These are phyloP conservation scores for Penaeus monodon DNA, from an alignment of 2,888 invertebrate species.

Conservation along the genomic window DNA sequence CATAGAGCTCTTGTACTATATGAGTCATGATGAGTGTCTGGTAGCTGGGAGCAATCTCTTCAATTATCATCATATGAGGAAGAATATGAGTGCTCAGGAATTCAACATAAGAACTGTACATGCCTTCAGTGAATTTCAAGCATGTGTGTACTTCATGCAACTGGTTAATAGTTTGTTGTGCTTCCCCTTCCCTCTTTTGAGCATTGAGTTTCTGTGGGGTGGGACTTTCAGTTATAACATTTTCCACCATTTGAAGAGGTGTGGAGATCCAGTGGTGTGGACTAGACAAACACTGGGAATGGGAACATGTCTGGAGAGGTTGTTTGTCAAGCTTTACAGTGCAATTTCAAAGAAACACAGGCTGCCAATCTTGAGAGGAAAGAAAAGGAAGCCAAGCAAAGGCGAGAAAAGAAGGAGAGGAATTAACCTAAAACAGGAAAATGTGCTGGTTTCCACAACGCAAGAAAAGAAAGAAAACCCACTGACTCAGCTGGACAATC, in stretches of 20 bases:
- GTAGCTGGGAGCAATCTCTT: conserved; percentile 41
- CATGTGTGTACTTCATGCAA: conserved; percentile 53
- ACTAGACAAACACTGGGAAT: conserved; percentile 26
- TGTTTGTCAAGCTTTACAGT: conserved; percentile 28
- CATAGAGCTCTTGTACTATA: conserved; percentile 16
- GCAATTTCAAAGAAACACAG: conserved; percentile 3
- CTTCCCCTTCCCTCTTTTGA: conserved; percentile 53
- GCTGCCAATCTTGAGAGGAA: background rate
- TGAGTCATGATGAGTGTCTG: conserved; percentile 39
- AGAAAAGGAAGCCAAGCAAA: background rate
- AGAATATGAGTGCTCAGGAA: background rate
- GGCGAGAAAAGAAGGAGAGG: too few species aligned
- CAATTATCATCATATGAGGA: conserved; percentile 32
- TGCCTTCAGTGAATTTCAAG: conserved; percentile 62
- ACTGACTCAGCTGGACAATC: background rate
- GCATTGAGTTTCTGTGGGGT: conserved; percentile 61
- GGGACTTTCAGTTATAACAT: conserved; percentile 63
- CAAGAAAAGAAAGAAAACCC: background rate
- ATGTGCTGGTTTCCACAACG: too few species aligned
- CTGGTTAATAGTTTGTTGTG: conserved; percentile 52
- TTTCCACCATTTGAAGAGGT: conserved; percentile 27
- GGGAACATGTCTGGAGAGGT: conserved; percentile 37
- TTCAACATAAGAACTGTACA: conserved; percentile 52
- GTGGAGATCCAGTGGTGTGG: conserved; percentile 1
- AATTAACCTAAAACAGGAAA: too few species aligned